Conservation (phyloP, 2,797 vertebrate genomes). For the Paguma larvata region DNA sequence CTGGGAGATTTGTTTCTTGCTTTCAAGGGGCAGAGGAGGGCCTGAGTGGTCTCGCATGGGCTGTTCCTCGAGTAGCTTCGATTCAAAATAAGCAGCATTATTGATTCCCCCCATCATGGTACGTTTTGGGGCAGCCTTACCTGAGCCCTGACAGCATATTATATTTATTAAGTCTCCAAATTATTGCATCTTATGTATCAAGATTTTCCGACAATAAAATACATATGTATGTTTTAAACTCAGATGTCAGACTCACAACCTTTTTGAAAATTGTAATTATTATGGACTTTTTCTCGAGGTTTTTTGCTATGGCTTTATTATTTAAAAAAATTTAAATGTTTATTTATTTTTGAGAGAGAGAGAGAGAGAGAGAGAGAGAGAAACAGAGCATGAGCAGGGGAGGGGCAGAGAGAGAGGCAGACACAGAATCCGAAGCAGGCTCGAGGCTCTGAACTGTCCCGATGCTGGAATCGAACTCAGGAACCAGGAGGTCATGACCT, state of each 20-base stretch:
- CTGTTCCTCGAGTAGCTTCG: not conserved
- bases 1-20: not conserved
- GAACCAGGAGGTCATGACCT: too few species aligned
- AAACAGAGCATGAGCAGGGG: too few species aligned
- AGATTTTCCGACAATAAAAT: not conserved
- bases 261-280: not conserved
- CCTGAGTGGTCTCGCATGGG: not conserved
- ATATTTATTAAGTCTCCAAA: not conserved
- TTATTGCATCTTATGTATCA: not conserved
- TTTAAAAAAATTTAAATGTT: not conserved
- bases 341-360: too few species aligned
- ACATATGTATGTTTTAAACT: not conserved
- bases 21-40: not conserved
- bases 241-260: not conserved
- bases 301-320: not conserved
- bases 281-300: not conserved
- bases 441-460: too few species aligned
- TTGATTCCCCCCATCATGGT: too few species aligned
- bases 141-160: not conserved
- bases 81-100: not conserved
- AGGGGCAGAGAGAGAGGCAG: too few species aligned
- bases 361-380: too few species aligned
- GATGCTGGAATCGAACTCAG: fast-evolving
- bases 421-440: too few species aligned
- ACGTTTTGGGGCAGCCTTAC: not conserved